phyloP scores from a whole-genome alignment of 2,888 invertebrate species.

The Caenorhabditis drosophilae region DNA sequence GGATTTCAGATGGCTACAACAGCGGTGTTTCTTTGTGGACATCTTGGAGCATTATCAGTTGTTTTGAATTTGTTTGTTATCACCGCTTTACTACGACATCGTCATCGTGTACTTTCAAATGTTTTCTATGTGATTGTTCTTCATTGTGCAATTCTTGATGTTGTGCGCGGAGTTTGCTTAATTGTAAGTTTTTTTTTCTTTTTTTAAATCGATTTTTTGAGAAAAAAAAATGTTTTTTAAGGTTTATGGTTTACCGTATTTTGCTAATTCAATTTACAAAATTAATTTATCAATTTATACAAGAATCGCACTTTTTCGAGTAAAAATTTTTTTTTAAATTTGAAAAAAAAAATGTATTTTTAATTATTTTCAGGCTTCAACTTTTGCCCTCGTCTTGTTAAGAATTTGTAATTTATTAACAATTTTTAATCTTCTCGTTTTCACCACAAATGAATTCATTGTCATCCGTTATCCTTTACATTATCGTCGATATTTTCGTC shows the following conservation, averaged over 20 bases:
- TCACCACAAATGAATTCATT: conserved; percentile 67
- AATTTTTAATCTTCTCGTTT: conserved; percentile 68
- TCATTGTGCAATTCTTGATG: conserved; percentile 66
- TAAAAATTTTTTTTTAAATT: too few relatives aligned
- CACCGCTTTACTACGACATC: conserved; percentile 53
- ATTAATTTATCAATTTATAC: conserved; percentile 28
- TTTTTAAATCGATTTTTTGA: background rate
- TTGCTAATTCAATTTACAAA: conserved; percentile 40
- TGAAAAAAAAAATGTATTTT: too few relatives aligned
- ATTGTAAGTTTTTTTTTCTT: conserved; percentile 33
- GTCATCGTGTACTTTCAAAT: conserved; percentile 60
- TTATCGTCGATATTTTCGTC: conserved; percentile 65
- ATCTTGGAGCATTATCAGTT: conserved; percentile 64
- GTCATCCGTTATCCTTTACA: conserved; percentile 67
- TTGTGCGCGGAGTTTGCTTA: conserved; percentile 62
- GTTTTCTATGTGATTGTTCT: conserved; percentile 68
- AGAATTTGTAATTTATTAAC: conserved; percentile 67
- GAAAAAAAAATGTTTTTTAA: conserved; percentile 5
- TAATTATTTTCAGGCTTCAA: too few relatives aligned
- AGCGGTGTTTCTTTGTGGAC: conserved; percentile 58
- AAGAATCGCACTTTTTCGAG: conserved; percentile 32
- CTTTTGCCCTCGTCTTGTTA: conserved; percentile 60
- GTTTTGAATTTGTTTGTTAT: conserved; percentile 66
- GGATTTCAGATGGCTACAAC: conserved; percentile 56
- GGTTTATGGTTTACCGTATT: conserved; percentile 45